Evolutionary conservation across 2,113 vertebrate species (phyloP).

Genomic region (Drymodes brunneopygia): DNA sequence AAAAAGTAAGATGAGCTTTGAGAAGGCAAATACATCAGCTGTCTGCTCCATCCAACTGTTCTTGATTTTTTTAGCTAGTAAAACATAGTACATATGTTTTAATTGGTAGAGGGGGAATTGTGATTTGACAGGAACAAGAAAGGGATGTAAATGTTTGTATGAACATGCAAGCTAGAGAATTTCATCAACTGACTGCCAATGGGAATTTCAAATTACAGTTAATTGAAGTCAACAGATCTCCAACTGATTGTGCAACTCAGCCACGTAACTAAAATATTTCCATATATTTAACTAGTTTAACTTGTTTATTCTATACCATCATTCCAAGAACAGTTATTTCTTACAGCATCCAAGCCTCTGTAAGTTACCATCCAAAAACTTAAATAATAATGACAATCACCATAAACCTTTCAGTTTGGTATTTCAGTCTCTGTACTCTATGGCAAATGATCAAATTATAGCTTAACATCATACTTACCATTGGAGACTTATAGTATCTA

Average conservation of each 20-base stretch:
- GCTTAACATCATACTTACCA: constrained; percentile 78
- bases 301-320: neutral
- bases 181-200: neutral
- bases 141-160: neutral
- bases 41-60: neutral
- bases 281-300: neutral
- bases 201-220: constrained; percentile 24
- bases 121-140: neutral
- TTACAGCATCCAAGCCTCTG: neutral
- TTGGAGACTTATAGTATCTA: constrained; percentile 98
- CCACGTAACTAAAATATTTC: neutral
- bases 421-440: neutral
- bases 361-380: neutral
- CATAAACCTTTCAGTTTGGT: neutral
- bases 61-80: neutral
- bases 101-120: neutral
- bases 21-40: neutral
- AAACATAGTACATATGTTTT: neutral
- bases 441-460: neutral
- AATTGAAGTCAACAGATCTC: constrained; percentile 22
- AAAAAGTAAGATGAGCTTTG: neutral
- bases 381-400: neutral
- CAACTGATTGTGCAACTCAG: neutral
- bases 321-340: neutral
- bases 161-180: neutral